A percentile compares a stretch with the other conserved stretches of the same genome.
phyloP scores from a whole-genome alignment of 2,113 vertebrate genomes.

The Dromaius novaehollandiae region DNA sequence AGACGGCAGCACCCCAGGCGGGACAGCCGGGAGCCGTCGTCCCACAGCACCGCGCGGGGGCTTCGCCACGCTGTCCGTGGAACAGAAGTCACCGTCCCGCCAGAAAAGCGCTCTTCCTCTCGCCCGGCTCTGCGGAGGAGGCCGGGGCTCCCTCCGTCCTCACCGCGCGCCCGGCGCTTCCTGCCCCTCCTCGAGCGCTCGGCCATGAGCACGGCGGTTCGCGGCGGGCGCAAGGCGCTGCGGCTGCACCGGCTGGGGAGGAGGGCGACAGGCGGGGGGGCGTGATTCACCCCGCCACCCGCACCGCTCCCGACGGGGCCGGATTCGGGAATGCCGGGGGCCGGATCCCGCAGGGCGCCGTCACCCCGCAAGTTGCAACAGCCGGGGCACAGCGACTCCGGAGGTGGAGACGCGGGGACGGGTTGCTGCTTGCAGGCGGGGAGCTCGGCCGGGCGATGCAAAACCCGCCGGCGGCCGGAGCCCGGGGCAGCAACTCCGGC shows the following conservation, averaged over 20 bases:
- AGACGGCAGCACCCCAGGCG: neutral
- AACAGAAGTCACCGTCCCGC: neutral
- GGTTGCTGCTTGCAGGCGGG: no score
- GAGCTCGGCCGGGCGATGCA: no score
- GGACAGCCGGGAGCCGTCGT: no score
- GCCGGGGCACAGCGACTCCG: no score
- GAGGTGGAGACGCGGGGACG: no score
- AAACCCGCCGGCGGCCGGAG: no score
- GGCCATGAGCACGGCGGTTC: conserved; percentile 61
- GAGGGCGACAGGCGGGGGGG: neutral
- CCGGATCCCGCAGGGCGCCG: neutral
- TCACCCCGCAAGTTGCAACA: no score
- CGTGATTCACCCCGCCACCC: conserved; percentile 41
- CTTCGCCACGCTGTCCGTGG: neutral
- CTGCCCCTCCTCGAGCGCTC: conserved; percentile 28
- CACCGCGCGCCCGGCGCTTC: neutral
- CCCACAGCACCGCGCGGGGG: no score
- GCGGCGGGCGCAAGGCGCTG: neutral
- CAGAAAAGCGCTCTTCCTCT: neutral
- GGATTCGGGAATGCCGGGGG: neutral
- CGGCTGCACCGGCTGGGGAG: conserved; percentile 13
- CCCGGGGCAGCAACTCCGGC: no score
- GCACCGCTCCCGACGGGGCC: neutral
- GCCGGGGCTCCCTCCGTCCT: neutral
- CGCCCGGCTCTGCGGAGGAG: neutral